A percentile compares a stretch with the other conserved stretches of the same genome.
Evolutionary conservation across 2,797 vertebrate species (phyloP).

Genomic region (Pseudochromis fuscus): DNA sequence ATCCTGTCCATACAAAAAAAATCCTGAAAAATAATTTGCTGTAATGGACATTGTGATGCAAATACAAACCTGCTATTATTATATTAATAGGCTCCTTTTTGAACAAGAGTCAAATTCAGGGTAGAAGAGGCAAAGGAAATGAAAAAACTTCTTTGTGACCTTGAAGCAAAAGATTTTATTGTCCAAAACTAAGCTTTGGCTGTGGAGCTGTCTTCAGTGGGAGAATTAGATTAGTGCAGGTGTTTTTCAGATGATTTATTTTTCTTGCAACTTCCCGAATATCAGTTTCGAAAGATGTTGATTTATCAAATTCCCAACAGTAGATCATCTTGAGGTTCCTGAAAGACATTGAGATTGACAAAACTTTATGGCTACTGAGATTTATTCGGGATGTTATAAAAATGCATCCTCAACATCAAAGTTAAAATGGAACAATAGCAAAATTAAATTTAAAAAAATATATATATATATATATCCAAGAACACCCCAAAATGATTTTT

Average conservation of each 20-base stretch:
- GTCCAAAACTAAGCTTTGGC: background rate
- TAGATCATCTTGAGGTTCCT: background rate
- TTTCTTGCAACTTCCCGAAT: constrained; percentile 8
- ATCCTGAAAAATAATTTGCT: too few species aligned
- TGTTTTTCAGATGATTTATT: constrained; percentile 26
- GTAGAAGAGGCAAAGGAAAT: background rate
- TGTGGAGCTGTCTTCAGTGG: background rate
- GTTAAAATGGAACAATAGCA: background rate
- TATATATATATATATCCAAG: too few species aligned
- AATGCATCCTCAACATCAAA: background rate
- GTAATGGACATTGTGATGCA: too few species aligned
- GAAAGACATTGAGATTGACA: constrained; percentile 3
- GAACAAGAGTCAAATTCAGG: background rate
- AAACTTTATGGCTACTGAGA: background rate
- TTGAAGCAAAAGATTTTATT: background rate
- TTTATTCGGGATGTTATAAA: background rate
- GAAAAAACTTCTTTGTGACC: background rate
- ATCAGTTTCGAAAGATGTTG: constrained; percentile 1
- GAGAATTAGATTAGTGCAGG: constrained; percentile 18
- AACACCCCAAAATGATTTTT: too few species aligned
- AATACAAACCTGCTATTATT: background rate
- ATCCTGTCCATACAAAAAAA: too few species aligned
- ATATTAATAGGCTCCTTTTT: background rate
- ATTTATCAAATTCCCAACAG: background rate
- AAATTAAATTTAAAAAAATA: too few species aligned